phyloP scores from a whole-genome alignment of 2,113 vertebrate genomes.

The Setophaga petechia region DNA sequence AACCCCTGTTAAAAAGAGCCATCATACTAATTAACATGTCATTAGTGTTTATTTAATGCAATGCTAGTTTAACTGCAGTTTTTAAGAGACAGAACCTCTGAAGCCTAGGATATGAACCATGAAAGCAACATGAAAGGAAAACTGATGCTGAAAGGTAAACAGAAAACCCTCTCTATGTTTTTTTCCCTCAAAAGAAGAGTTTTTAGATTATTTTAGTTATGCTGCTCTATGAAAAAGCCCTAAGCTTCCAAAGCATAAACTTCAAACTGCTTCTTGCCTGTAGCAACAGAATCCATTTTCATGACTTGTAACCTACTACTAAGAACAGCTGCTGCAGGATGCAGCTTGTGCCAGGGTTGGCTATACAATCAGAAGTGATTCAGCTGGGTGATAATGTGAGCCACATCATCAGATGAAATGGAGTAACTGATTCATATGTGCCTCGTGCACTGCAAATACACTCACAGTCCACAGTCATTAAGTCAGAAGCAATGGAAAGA shows the following conservation, averaged over 20 bases:
- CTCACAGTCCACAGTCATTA: background rate
- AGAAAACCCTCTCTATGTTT: background rate
- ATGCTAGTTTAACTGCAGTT: background rate
- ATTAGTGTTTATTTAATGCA: background rate
- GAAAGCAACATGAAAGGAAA: background rate
- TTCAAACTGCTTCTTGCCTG: background rate
- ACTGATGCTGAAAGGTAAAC: background rate
- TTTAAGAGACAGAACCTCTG: background rate
- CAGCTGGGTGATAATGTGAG: background rate
- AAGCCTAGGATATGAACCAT: background rate
- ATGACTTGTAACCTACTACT: background rate
- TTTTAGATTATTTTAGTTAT: background rate
- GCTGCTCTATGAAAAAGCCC: background rate
- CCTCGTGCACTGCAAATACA: background rate
- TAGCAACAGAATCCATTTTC: background rate
- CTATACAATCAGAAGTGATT: background rate
- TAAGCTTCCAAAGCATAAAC: background rate
- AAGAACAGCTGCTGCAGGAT: background rate
- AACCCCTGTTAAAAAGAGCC: constrained; percentile 78
- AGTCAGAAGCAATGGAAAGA: background rate
- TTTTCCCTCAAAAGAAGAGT: background rate
- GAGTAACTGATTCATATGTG: background rate
- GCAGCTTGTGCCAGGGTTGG: background rate
- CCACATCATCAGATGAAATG: background rate
- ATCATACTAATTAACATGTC: constrained; percentile 9